Evolutionary conservation across 2,888 invertebrate species (phyloP), one percentile per base, ranked within the genome.

Genomic region (Caradrina kadenii): DNA sequence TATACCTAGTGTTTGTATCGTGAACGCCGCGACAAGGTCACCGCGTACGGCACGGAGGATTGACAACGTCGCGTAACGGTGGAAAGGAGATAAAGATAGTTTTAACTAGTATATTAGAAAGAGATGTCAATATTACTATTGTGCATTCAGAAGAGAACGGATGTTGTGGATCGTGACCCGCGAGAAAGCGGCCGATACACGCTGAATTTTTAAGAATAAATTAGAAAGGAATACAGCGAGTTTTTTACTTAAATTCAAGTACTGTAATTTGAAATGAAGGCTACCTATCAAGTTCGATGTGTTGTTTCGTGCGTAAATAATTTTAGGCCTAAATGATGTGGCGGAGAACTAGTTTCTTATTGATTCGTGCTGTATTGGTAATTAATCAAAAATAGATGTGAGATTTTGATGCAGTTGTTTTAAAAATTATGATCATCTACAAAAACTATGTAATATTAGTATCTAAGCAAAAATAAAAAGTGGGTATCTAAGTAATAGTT

Each of bases 71-170:
- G 93, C 93, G 81, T 81, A 80, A 80, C 82, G 68, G 85, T 8
- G 62, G 62, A 81, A 91, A 70, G 72, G 89, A 89, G 89, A 87
- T n/a, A 79, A 79, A 26, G 22, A 73, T 73, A 88, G 21, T 48
- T 21, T 10, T 21, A 55, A 48, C n/a, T 3, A 0, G 10, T 22
- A 64, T 1, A 82, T 63, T 70, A 79, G 86, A 94, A 76, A 73
- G 91, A 90, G 93, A 94, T 66, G 80, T 86, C 86, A 80, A 63
- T 54, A 90, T 89, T 92, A 87, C 87, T 89, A 92, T 93, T 93
- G 92, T 93, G 91, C 94, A 93, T 93, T 94, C 92, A 88, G 91
- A 92, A 91, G 91, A 91, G 93, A 95, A 93, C 95, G 93, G 94
- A 92, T 93, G 91, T 91, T 91, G 91, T 92, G 89, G 91, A 91